Evolutionary conservation across 2,888 invertebrate species (phyloP).

Genomic region (Augochlorella aurata): DNA sequence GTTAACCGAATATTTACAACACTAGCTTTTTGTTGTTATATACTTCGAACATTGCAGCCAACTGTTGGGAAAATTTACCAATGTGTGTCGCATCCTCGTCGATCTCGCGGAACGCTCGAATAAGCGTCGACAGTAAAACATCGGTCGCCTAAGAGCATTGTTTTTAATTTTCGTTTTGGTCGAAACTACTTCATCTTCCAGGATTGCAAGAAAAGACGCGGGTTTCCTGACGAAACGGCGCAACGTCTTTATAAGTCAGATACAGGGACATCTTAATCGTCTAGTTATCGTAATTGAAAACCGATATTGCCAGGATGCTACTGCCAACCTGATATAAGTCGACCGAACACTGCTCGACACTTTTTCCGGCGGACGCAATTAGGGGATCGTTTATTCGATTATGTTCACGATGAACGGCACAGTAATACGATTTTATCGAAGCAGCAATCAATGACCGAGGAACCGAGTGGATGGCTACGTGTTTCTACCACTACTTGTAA

Average conservation of each 20-base stretch:
- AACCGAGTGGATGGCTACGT: neutral
- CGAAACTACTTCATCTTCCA: neutral
- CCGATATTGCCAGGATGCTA: constrained; percentile 18
- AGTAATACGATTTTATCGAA: constrained; percentile 13
- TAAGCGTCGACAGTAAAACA: neutral
- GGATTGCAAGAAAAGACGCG: neutral
- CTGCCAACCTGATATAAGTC: constrained; percentile 3
- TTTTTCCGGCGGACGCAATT: constrained; percentile 18
- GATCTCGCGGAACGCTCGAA: neutral
- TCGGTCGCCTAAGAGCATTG: neutral
- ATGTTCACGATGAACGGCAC: constrained; percentile 6
- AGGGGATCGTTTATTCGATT: constrained; percentile 8
- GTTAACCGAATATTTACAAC: too few relatives aligned
- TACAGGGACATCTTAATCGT: constrained; percentile 13
- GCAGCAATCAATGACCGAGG: constrained; percentile 6
- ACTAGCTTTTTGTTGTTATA: too few relatives aligned
- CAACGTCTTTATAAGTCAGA: neutral
- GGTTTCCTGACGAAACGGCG: neutral
- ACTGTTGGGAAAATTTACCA: too few relatives aligned
- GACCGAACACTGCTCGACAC: constrained; percentile 13
- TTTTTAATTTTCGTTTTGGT: neutral
- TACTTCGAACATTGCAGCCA: too few relatives aligned
- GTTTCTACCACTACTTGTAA: neutral
- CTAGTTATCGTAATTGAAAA: constrained; percentile 35
- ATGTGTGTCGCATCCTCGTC: neutral